Evolutionary conservation across 2,888 invertebrate genomes (phyloP).

Genomic region (Kuschelorhynchus macadamiae): DNA sequence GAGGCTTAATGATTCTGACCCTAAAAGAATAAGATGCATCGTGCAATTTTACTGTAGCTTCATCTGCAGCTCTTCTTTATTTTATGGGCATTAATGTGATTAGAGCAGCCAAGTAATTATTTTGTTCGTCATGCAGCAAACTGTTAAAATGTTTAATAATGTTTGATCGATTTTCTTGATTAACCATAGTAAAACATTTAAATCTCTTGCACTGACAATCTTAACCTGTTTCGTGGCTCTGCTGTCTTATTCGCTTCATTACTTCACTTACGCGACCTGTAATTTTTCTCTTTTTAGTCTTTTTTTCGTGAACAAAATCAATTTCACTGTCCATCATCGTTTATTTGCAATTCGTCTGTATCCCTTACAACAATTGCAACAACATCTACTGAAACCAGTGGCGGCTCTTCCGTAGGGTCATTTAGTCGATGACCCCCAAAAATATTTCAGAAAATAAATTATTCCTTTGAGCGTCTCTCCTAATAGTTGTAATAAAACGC

Average conservation of each 20-base stretch:
- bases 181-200: constrained; percentile 13
- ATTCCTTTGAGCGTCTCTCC: no score
- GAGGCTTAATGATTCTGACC: constrained; percentile 17
- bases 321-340: constrained; percentile 13
- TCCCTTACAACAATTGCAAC: no score
- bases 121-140: constrained; percentile 17
- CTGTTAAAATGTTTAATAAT: constrained; percentile 21
- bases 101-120: constrained; percentile 24
- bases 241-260: neutral
- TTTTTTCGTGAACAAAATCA: neutral
- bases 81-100: constrained; percentile 24
- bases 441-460: no score
- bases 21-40: constrained; percentile 23
- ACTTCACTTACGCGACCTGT: neutral
- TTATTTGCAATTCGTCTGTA: neutral
- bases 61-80: constrained; percentile 30
- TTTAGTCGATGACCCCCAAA: no score
- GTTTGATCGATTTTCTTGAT: constrained; percentile 13
- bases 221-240: constrained; percentile 9
- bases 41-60: constrained; percentile 31
- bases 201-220: constrained; percentile 12
- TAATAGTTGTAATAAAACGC: no score
- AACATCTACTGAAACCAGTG: no score
- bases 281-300: constrained; percentile 2
- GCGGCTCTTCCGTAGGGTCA: no score